Base-by-base conservation (phyloP, 2,113 vertebrate species). In the Tupaia tana region DNA sequence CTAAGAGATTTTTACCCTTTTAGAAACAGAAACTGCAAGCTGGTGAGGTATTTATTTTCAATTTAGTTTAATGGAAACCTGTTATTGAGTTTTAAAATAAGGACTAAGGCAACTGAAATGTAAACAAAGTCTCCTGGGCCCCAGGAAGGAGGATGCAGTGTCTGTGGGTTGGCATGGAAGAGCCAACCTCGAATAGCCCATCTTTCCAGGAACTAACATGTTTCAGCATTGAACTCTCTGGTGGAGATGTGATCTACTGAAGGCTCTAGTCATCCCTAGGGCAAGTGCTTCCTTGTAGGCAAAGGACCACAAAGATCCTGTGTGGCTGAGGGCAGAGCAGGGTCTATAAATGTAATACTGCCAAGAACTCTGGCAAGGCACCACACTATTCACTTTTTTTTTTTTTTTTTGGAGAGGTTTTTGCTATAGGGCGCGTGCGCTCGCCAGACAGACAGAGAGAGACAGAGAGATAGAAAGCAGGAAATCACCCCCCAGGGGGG, bases 61-160 rank as follows among this genome's bases (percentile, higher is more conserved):
- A 73, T 95, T 96, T 87, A 96, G 96, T 95, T 95, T 97, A 98
- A 97, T 97, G 97, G 96, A 96, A 97, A 95, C 93, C 91, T 98
- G 96, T 94, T 96, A 96, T 96, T 94, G 95, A 96, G 91, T 97
- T 97, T 98, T 96, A 97, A 96, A 98, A 96, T 97, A 97, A 98
- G 94, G 95, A 96, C 77, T 80, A 94, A 97, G 91, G 96, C 69
- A 91, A 96, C 58, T 70, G 94, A 90, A 96, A 97, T 97, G 73
- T 95, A 94, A 94, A 93, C 0, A 8, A 92, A 83, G 81, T 96
- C 95, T 94, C 93, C 24, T 85, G 94, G 94, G 89, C 58, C 81
- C 43, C 58, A 93, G 56, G 78, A 93, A 95, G 52, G n/a, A 96
- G 54, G 75, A 74, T 93, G 43, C 43, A 74, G 11, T 2, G 1